Conservation (phyloP, 2,888 invertebrate species). For the Drosophila picticornis region DNA sequence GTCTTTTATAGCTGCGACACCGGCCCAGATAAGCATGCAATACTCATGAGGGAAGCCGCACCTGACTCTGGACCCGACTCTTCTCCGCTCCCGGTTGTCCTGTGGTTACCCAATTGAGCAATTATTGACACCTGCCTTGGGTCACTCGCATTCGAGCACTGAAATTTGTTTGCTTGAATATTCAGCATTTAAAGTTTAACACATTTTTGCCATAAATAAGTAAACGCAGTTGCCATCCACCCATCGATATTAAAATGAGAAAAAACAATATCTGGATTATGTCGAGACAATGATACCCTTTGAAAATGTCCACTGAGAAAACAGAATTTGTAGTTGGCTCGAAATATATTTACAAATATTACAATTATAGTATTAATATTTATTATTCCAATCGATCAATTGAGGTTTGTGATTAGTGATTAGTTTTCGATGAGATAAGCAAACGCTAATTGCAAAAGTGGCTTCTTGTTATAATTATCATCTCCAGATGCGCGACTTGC, state of each 20-base stretch:
- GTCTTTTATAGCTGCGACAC: conserved; percentile 36
- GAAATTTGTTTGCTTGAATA: conserved; percentile 19
- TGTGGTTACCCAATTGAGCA: conserved; percentile 34
- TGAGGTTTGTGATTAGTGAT: background rate
- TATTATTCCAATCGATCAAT: background rate
- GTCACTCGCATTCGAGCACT: conserved; percentile 25
- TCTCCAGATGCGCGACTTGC: background rate
- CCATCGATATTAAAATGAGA: background rate
- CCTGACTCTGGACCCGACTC: too few species aligned
- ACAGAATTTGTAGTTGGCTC: too few species aligned
- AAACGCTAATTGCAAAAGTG: background rate
- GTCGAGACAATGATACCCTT: too few species aligned
- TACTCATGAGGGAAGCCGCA: conserved; percentile 59
- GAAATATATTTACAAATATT: too few species aligned
- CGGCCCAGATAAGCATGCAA: conserved; percentile 45
- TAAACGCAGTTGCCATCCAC: background rate
- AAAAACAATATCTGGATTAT: background rate
- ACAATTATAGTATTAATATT: too few species aligned
- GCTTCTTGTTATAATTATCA: background rate
- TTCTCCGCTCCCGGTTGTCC: background rate
- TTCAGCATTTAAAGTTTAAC: background rate
- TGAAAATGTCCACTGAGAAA: too few species aligned
- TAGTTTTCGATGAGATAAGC: background rate
- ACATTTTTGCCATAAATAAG: background rate
- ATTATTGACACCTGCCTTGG: conserved; percentile 62